Evolutionary conservation across 1,140 invertebrate species (phyloP), one percentile per base, ranked within the genome.

Genomic region (Oryctes rhinoceros): DNA sequence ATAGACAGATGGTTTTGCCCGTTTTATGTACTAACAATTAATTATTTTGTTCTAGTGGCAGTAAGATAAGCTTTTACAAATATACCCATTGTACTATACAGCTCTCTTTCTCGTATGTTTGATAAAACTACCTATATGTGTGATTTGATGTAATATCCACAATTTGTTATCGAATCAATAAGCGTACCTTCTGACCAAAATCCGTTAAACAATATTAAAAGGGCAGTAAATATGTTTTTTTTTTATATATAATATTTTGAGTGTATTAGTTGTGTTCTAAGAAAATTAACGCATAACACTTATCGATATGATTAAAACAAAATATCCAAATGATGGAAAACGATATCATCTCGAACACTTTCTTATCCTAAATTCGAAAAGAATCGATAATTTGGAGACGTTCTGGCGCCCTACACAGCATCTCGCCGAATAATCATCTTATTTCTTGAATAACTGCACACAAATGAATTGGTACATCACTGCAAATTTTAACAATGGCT

Each of bases 301-400:
- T 4, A 44, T 44, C 39, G 5, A 7, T 44, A 7, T 44, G 39
- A 30, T 30, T 30, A 30, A 30, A 44, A 44, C 39, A 44, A 44
- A 44, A 44, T 7, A 10, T 7, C 39, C 1, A 44, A 44, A 44
- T 44, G 9, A 44, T 44, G 9, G 39, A 44, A 44, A 44, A 44
- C 5, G 9, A 44, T 24, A 71, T 35, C 11, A 24, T 71, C 9
- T 37, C 24, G 1, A 11, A 4, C 65, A 71, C 24, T 71, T 71
- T 24, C 13, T 71, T 76, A 76, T 44, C 39, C 75, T 49, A 47
- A 76, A 47, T 48, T 76, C 47, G 5, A 76, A 37, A 76, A 76
- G 75, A 76, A 76, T 76, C 75, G 75, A 76, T 76, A 76, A 47
- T 47, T 49, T 20, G 39, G n/a, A 76, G 75, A 76, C 75, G 39